Percentiles rank a stretch among this genome's conserved stretches.
Evolutionary conservation across 2,888 invertebrate species (phyloP).

Genomic region (Unio pictorum): DNA sequence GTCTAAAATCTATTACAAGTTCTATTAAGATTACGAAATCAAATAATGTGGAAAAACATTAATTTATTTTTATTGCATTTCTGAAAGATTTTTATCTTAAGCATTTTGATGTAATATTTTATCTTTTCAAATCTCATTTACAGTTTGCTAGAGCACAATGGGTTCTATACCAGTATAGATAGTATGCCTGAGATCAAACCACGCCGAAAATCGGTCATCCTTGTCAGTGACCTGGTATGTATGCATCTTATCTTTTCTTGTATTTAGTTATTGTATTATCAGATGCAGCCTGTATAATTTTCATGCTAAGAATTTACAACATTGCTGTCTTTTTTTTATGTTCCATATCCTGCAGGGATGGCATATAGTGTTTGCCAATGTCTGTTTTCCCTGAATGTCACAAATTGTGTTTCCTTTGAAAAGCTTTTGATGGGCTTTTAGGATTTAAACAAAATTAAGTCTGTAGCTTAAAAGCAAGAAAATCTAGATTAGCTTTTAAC

Average conservation of each 20-base stretch:
- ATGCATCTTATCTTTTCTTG: slow-evolving; percentile 2
- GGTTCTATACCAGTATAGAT: slow-evolving; percentile 99
- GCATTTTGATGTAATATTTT: background rate
- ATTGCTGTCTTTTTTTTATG: slow-evolving; percentile 1
- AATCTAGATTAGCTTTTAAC: no score
- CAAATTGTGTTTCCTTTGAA: no score
- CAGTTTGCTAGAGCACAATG: slow-evolving; percentile 91
- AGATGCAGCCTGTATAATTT: slow-evolving; percentile 1
- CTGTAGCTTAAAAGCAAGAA: no score
- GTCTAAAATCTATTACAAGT: no score
- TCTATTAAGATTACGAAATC: no score
- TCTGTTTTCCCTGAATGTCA: no score
- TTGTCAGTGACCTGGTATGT: slow-evolving; percentile 99
- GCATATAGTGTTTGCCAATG: no score
- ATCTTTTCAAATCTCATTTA: slow-evolving; percentile 9
- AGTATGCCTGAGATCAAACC: slow-evolving; percentile 99
- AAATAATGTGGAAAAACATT: no score
- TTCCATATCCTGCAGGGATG: background rate
- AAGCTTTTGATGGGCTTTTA: no score
- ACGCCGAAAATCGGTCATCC: slow-evolving; percentile 95
- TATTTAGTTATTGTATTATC: slow-evolving; percentile 6
- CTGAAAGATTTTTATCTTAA: background rate
- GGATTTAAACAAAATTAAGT: no score
- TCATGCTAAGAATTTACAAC: slow-evolving; percentile 1
- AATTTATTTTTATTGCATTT: no score